Evolutionary conservation across 2,888 invertebrate species (phyloP).

Genomic region (Junonia oenone): DNA sequence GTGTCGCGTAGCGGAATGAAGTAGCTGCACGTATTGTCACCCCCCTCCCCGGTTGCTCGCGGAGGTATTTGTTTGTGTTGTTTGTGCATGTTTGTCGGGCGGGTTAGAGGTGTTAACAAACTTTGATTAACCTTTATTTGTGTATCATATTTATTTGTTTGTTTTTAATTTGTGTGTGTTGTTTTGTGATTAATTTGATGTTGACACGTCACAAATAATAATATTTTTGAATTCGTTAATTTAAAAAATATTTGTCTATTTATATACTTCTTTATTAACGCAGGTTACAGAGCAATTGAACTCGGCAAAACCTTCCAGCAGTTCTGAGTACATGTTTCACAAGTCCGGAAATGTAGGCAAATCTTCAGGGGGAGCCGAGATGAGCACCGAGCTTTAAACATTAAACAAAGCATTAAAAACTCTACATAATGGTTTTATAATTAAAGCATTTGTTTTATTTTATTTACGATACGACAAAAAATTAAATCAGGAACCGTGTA

Average conservation of each 20-base stretch:
- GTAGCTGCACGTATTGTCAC: slow-evolving; percentile 69
- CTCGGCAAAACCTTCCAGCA: slow-evolving; percentile 39
- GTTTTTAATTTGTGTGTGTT: slow-evolving; percentile 29
- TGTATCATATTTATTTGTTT: slow-evolving; percentile 14
- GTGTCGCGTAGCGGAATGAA: slow-evolving; percentile 68
- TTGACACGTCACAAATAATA: background rate
- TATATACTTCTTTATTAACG: background rate
- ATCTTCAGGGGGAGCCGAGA: slow-evolving; percentile 72
- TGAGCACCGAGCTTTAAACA: slow-evolving; percentile 82
- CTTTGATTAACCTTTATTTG: slow-evolving; percentile 51
- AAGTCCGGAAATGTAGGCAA: slow-evolving; percentile 45
- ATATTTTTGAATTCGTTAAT: background rate
- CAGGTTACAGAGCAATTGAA: slow-evolving; percentile 77
- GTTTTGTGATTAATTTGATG: slow-evolving; percentile 35
- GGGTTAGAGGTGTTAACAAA: slow-evolving; percentile 43
- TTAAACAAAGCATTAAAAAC: slow-evolving; percentile 24
- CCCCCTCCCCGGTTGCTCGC: slow-evolving; percentile 41
- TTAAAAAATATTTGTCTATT: background rate
- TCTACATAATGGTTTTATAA: background rate
- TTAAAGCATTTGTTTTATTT: background rate
- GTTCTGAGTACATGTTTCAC: slow-evolving; percentile 36
- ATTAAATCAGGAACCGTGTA: background rate
- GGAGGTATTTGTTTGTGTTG: slow-evolving; percentile 35
- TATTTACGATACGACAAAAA: background rate
- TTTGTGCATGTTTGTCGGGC: slow-evolving; percentile 51